Percentiles rank a stretch among this genome's conserved stretches.
phyloP scores from a whole-genome alignment of 1,140 invertebrate genomes.

The Dreissena polymorpha region DNA sequence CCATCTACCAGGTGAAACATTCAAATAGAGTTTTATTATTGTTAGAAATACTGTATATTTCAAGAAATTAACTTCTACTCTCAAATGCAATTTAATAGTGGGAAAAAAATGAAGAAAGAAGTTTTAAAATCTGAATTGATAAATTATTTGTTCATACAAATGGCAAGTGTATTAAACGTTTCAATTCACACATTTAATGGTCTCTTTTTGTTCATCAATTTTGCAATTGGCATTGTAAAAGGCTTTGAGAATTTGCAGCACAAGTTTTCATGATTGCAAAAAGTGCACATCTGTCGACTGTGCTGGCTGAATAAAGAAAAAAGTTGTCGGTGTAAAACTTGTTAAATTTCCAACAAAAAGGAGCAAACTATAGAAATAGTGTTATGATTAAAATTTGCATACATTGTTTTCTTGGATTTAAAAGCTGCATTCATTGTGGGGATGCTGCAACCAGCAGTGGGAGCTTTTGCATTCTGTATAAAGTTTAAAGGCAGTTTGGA shows the following conservation, averaged over 20 bases:
- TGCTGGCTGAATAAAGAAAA: not conserved
- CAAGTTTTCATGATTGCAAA: not conserved
- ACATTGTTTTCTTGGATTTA: constrained; percentile 1
- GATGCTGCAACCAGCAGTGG: not conserved
- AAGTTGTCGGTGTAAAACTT: not conserved
- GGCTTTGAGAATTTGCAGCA: not conserved
- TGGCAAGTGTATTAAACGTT: no score
- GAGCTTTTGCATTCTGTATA: not conserved
- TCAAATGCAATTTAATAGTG: no score
- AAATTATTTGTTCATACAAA: no score
- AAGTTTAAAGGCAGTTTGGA: no score
- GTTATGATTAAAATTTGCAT: constrained; percentile 8
- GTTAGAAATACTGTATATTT: no score
- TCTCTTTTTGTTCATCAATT: no score
- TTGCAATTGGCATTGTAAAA: not conserved
- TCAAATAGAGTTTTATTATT: no score
- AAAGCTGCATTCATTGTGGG: not conserved
- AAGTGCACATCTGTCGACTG: not conserved
- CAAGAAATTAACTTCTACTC: no score
- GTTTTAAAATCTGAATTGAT: no score
- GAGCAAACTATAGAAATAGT: not conserved
- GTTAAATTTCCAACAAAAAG: constrained; percentile 1
- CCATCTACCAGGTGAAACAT: no score
- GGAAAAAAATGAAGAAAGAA: no score
- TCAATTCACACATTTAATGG: no score